Evolutionary conservation across 2,888 invertebrate genomes (phyloP), one percentile per base, ranked within the genome.

Genomic region (Encarsia formosa): DNA sequence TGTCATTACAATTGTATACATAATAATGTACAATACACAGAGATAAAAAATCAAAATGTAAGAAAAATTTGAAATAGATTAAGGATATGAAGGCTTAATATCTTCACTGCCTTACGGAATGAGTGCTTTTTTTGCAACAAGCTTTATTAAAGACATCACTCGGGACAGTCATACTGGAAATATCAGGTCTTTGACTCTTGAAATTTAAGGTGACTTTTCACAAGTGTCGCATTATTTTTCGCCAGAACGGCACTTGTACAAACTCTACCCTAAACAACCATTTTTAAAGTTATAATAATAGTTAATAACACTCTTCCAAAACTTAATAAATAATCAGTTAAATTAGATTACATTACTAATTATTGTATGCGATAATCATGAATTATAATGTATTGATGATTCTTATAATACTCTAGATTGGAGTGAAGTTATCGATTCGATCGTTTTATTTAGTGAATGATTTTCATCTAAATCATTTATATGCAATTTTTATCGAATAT

Each of bases 281-380:
- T 44, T 49, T 56, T 47, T 62, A 62, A 62, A 65, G 58, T 63
- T 64, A 62, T 62, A 63, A 63, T 65, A 66, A 62, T 65, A 66
- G 64, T 69, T 68, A 66, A 67, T 65, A 68, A 65, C 68, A 68
- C 66, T 63, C 57, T 62, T 61, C 53, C 64, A 64, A 64, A 71
- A 72, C 73, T 71, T 72, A 73, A 73, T 73, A 74, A 73, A 74
- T 73, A 74, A 73, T 73, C 65, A 67, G 67, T 73, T 73, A 73
- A 74, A 73, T 72, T 72, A 74, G 68, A 69, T 71, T 73, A 71
- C 63, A 69, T 69, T 66, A 69, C 69, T 73, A 71, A 69, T 71
- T 67, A 70, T 70, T 70, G 71, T 65, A 67, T 69, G 67, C 63
- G 67, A 71, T 71, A 71, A 68, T 73, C 66, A 72, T 73, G 69